Evolutionary conservation across 2,888 invertebrate species (phyloP).

Genomic region (Machimus atricapillus): DNA sequence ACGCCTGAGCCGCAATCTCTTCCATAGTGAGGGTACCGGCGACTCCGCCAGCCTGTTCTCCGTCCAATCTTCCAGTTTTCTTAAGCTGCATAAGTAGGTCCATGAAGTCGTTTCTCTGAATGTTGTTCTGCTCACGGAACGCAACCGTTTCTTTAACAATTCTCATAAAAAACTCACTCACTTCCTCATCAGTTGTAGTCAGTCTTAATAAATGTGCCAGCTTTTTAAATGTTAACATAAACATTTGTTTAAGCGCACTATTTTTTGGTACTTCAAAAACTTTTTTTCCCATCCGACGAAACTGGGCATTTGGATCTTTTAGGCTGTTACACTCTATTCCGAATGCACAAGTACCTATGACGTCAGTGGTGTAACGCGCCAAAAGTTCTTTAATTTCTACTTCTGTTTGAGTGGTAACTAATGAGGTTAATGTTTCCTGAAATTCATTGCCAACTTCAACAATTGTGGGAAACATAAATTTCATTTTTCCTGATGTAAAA

Average conservation of each 20-base stretch:
- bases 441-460: slow-evolving; percentile 49
- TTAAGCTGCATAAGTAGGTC: slow-evolving; percentile 39
- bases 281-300: slow-evolving; percentile 49
- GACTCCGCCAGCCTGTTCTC: not conserved
- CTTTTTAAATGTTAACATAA: slow-evolving; percentile 27
- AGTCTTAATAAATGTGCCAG: slow-evolving; percentile 20
- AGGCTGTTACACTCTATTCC: slow-evolving; percentile 58
- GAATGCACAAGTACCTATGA: slow-evolving; percentile 60
- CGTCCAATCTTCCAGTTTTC: not conserved
- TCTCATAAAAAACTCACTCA: slow-evolving; percentile 42
- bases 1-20: slow-evolving; percentile 65
- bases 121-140: slow-evolving; percentile 39
- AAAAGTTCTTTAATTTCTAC: slow-evolving; percentile 57
- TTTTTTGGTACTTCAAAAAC: slow-evolving; percentile 40
- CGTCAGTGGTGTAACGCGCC: slow-evolving; percentile 61
- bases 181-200: slow-evolving; percentile 23
- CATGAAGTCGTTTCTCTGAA: slow-evolving; percentile 44
- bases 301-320: slow-evolving; percentile 53
- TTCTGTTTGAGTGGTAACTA: slow-evolving; percentile 7
- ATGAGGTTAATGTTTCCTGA: slow-evolving; percentile 48
- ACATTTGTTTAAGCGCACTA: not conserved
- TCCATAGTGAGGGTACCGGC: slow-evolving; percentile 57
- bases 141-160: slow-evolving; percentile 43
- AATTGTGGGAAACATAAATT: slow-evolving; percentile 56
- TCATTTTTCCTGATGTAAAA: slow-evolving; percentile 62